Evolutionary conservation across 2,888 invertebrate genomes (phyloP).

Genomic region (Papilio demoleus): DNA sequence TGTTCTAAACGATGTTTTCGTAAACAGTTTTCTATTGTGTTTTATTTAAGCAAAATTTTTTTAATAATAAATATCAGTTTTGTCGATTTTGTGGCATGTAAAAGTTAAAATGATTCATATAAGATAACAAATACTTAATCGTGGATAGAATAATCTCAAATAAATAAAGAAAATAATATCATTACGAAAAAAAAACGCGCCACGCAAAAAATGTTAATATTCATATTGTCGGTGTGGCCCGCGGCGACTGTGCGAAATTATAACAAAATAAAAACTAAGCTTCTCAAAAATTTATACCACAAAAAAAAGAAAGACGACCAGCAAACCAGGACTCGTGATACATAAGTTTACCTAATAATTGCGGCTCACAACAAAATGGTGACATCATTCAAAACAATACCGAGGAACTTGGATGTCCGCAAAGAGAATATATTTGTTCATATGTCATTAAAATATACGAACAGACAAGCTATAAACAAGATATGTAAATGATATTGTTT

Average conservation of each 20-base stretch:
- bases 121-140: not conserved
- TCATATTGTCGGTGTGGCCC: slow-evolving; percentile 72
- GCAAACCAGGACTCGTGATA: slow-evolving; percentile 49
- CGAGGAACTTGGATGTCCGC: slow-evolving; percentile 54
- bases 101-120: too few species aligned
- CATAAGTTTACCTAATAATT: slow-evolving; percentile 12
- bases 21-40: too few species aligned
- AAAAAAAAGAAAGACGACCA: slow-evolving; percentile 58
- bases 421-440: slow-evolving; percentile 70
- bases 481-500: slow-evolving; percentile 71
- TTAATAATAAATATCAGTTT: too few species aligned
- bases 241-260: slow-evolving; percentile 78
- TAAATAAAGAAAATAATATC: slow-evolving; percentile 42
- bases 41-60: too few species aligned
- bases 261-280: slow-evolving; percentile 79
- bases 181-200: slow-evolving; percentile 53
- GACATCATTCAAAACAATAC: slow-evolving; percentile 61
- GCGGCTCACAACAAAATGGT: slow-evolving; percentile 52
- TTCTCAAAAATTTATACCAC: slow-evolving; percentile 68
- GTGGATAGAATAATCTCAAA: slow-evolving; percentile 16
- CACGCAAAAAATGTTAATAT: slow-evolving; percentile 73
- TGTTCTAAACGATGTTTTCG: too few species aligned
- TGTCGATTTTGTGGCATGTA: too few species aligned
- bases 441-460: slow-evolving; percentile 71
- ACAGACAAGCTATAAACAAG: slow-evolving; percentile 72